Percentiles rank a stretch among this genome's conserved stretches.
These are phyloP conservation scores for Pteropus alecto DNA, from an alignment of 2,113 vertebrate species.

Conservation along the genomic window DNA sequence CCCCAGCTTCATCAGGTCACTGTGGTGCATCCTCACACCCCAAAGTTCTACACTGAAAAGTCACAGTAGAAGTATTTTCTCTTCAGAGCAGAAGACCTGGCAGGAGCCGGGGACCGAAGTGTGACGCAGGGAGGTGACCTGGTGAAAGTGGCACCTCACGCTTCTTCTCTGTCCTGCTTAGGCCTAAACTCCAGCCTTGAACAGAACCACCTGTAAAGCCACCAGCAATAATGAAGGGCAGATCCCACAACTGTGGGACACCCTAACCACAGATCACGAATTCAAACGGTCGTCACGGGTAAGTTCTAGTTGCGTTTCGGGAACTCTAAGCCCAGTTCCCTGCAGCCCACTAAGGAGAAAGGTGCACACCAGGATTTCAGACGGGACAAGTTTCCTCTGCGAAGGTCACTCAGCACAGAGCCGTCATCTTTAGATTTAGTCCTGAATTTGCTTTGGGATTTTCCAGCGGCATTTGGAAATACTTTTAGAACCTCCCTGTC, in stretches of 20 bases:
- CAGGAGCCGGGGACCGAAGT: no score
- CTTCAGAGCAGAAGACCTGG: not conserved
- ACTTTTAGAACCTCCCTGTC: not conserved
- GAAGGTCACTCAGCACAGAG: not conserved
- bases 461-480: not conserved
- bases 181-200: not conserved
- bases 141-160: not conserved
- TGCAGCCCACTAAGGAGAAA: no score
- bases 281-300: fast-evolving
- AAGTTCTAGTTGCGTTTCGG: not conserved
- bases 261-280: not conserved
- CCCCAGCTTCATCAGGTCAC: not conserved
- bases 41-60: not conserved
- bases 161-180: not conserved
- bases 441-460: not conserved
- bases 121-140: not conserved
- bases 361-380: not conserved
- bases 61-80: not conserved
- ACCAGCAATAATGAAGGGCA: not conserved
- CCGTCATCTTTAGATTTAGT: not conserved
- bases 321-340: not conserved
- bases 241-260: not conserved
- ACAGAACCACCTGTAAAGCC: not conserved
- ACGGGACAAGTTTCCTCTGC: not conserved
- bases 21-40: no score